phyloP scores from a whole-genome alignment of 2,797 vertebrate genomes.

The Tragopan temminckii region DNA sequence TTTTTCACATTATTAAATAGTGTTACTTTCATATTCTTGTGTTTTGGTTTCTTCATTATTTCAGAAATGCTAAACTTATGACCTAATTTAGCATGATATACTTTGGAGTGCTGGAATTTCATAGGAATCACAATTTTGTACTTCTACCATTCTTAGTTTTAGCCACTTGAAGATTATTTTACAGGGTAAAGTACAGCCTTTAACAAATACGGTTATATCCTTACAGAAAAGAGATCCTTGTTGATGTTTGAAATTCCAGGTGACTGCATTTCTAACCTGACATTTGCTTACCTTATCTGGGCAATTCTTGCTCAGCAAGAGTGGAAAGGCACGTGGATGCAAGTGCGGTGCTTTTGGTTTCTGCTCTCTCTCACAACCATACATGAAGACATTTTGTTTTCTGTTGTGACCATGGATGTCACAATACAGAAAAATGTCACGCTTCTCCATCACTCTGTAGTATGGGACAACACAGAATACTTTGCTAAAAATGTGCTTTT shows the following conservation, averaged over 20 bases:
- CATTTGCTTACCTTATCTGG: slow-evolving; percentile 79
- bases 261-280: background rate
- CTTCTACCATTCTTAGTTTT: background rate
- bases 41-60: background rate
- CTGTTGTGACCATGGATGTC: slow-evolving; percentile 85
- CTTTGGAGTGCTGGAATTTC: background rate
- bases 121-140: background rate
- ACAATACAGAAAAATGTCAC: slow-evolving; percentile 82
- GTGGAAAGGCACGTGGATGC: slow-evolving; percentile 79
- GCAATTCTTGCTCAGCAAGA: slow-evolving; percentile 84
- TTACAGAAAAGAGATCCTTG: background rate
- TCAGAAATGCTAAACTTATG: background rate
- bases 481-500: background rate
- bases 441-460: slow-evolving; percentile 80
- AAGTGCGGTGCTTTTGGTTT: slow-evolving; percentile 18
- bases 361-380: slow-evolving; percentile 77
- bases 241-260: background rate
- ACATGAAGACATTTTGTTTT: slow-evolving; percentile 85
- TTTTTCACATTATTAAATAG: background rate
- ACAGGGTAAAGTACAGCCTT: background rate
- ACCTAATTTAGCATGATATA: background rate
- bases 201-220: background rate
- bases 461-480: background rate
- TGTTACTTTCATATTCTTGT: background rate
- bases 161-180: background rate